A percentile compares a stretch with the other conserved stretches of the same genome.
These are phyloP conservation scores for Mylabris sibirica DNA, from an alignment of 2,888 invertebrate genomes.

Conservation along the genomic window DNA sequence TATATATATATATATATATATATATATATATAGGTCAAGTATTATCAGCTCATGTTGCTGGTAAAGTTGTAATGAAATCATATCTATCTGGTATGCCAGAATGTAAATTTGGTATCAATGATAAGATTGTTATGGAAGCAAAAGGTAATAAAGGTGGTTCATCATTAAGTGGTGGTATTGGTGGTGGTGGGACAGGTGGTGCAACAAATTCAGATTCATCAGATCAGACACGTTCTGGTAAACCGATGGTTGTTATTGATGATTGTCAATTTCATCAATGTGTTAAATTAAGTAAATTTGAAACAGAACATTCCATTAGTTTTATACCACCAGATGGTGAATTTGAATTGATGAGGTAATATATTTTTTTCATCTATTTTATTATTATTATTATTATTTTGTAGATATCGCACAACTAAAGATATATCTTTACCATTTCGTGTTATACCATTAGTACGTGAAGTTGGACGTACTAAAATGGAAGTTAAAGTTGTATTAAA, in stretches of 20 bases:
- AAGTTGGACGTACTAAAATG: slow-evolving; percentile 99
- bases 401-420: slow-evolving; percentile 97
- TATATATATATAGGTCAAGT: no score
- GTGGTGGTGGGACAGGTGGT: slow-evolving; percentile 48
- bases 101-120: slow-evolving; percentile 99
- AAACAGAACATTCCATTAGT: slow-evolving; percentile 99
- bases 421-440: slow-evolving; percentile 99
- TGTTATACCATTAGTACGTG: slow-evolving; percentile 97
- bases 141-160: slow-evolving; percentile 74
- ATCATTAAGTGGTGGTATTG: slow-evolving; percentile 60
- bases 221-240: slow-evolving; percentile 88
- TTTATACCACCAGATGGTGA: slow-evolving; percentile 99
- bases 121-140: slow-evolving; percentile 98
- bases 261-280: slow-evolving; percentile 99
- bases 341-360: slow-evolving; percentile 97
- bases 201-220: slow-evolving; percentile 66
- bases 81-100: slow-evolving; percentile 99
- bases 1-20: no score
- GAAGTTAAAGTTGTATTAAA: slow-evolving; percentile 99
- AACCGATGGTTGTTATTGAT: slow-evolving; percentile 99
- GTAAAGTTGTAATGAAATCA: slow-evolving; percentile 99
- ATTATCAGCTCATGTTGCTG: slow-evolving; percentile 97
- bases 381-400: slow-evolving; percentile 2
- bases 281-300: slow-evolving; percentile 99
- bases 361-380: not conserved